These are phyloP conservation scores for Tragelaphus eurycerus DNA, from an alignment of 2,797 vertebrate genomes.

Conservation along the genomic window DNA sequence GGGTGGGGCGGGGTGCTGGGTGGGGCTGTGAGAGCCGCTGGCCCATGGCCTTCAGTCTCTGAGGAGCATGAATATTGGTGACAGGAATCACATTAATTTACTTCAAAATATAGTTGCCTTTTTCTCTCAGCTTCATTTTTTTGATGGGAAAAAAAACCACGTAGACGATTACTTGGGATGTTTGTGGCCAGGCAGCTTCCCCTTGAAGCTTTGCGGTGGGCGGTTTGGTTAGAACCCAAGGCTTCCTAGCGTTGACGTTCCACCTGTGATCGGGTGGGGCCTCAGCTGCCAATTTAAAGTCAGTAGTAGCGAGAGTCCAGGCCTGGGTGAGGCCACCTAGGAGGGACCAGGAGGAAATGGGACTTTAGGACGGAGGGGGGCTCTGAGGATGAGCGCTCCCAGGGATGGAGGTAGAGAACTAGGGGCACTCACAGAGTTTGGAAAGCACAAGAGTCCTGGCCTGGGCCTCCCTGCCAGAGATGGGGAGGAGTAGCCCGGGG, in stretches of 20 bases:
- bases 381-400: not conserved
- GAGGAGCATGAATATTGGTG: not conserved
- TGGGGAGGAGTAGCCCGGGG: too few species aligned
- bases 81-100: not conserved
- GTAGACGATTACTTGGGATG: not conserved
- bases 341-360: not conserved
- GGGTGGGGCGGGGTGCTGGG: not conserved
- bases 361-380: too few species aligned
- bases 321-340: not conserved
- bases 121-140: not conserved
- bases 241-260: not conserved
- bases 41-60: not conserved
- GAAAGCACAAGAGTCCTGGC: not conserved
- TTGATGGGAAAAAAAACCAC: not conserved
- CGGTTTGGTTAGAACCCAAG: not conserved
- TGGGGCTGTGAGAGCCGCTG: not conserved
- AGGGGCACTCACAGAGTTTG: not conserved
- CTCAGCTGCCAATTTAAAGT: not conserved
- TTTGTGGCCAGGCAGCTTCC: not conserved
- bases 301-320: not conserved
- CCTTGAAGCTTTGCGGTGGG: not conserved
- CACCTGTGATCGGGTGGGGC: not conserved
- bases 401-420: not conserved
- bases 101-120: not conserved
- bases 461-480: too few species aligned